Evolutionary conservation across 92 coral and sea anemone species (phyloP), one percentile per base, ranked within the genome.

Genomic region (Paragorgia papillata): DNA sequence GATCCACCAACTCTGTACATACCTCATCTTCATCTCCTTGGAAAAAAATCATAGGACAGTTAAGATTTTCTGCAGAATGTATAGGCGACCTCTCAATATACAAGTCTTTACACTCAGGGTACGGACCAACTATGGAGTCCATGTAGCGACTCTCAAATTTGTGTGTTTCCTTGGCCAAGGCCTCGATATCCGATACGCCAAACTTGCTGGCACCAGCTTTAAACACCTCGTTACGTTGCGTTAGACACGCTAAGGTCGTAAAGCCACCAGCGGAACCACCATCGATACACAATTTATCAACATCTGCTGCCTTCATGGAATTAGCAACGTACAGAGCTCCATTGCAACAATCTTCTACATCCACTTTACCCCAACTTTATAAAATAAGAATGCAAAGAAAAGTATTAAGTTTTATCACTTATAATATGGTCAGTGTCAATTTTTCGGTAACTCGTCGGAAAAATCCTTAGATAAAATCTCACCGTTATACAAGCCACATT

Each of bases 241-340:
- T 93, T 0, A 93, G 73, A n/a, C 80, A 86, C 59, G 93, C 81
- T 0, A 93, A 83, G 25, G 97, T 89, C 19, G 91, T 86, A 75
- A 80, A 93, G 0, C 97, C 97, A 13, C 97, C 97, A 0, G 97
- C 96, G 0, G 97, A 93, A 13, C 97, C 93, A 21, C 97, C 97
- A 54, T 88, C 96, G 29, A 93, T 90, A 18, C 87, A 69, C 74
- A 93, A 79, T 41, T 75, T 80, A 9, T 81, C 68, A 46, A 75
- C 71, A 66, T 93, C 97, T 33, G 80, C 97, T 51, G 81, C 89
- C 50, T 90, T 90, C 37, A 85, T 83, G 13, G 79, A 61, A 56
- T 86, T 89, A 29, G 96, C 96, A 59, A 90, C 87, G 53, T 82
- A 87, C 60, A 79, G 82, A 2, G 97, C 97, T 10, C 97, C 97